These are phyloP conservation scores for Eristalinus sepulchralis DNA, from an alignment of 2,888 invertebrate species.

Conservation along the genomic window DNA sequence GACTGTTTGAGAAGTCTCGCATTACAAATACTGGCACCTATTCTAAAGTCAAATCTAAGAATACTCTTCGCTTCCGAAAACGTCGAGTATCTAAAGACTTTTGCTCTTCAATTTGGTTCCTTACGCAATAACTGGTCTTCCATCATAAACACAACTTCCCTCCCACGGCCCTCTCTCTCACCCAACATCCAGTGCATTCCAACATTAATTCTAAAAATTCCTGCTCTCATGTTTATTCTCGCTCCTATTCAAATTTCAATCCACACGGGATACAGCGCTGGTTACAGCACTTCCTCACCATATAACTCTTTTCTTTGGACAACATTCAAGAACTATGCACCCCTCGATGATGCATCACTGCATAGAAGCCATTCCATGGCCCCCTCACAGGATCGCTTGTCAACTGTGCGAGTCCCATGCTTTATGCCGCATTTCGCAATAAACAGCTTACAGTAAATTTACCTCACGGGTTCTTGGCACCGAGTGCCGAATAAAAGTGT, in stretches of 20 bases:
- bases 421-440: slow-evolving; percentile 61
- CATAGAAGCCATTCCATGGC: neutral
- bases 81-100: too few relatives aligned
- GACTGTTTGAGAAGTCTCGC: too few relatives aligned
- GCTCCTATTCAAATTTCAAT: neutral
- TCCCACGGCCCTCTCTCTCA: too few relatives aligned
- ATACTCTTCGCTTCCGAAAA: too few relatives aligned
- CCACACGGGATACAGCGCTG: neutral
- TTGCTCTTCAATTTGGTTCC: too few relatives aligned
- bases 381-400: slow-evolving; percentile 3
- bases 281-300: neutral
- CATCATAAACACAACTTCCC: too few relatives aligned
- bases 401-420: slow-evolving; percentile 24
- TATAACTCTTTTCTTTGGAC: slow-evolving; percentile 35
- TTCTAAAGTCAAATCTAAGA: too few relatives aligned
- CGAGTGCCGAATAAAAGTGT: slow-evolving; percentile 56
- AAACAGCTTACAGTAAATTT: slow-evolving; percentile 69
- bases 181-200: too few relatives aligned
- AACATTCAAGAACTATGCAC: slow-evolving; percentile 32
- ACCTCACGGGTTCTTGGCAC: slow-evolving; percentile 65
- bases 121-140: too few relatives aligned
- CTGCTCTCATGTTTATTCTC: neutral
- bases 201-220: too few relatives aligned
- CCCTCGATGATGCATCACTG: slow-evolving; percentile 22
- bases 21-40: too few relatives aligned